Evolutionary conservation across 2,888 invertebrate genomes (phyloP), one percentile per base, ranked within the genome.

Genomic region (Apamea epomidion): DNA sequence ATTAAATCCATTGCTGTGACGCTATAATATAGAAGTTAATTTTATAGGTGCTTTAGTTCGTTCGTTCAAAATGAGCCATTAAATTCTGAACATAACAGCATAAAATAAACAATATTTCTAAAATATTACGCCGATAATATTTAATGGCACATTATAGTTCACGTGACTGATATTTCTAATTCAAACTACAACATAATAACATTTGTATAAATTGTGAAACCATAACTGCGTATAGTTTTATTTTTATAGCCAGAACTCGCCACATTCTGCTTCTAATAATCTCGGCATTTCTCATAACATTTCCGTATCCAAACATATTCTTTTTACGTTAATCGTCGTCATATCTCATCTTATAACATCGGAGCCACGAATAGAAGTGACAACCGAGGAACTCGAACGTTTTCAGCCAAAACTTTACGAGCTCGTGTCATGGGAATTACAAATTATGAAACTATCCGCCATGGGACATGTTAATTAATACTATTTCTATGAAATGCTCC

Each of bases 381-480:
- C 88, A 83, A 79, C 80, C 69, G 78, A 85, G 82, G 81, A 85
- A 89, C 89, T 90, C 80, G 88, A 91, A 90, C 87, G 88, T 89
- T 89, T 91, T 89, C 87, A 88, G 91, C 89, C 87, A 91, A 90
- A 93, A 90, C 85, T 92, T 94, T 94, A 94, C 91, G 93, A 93
- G 91, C 83, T 78, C 80, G 70, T 92, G 94, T 93, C 94, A 92
- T 83, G 92, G 89, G 92, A 91, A 92, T 94, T 93, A 93, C 91
- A 92, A 94, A 93, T 94, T 95, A 95, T 94, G 94, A 94, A 95
- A 94, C 93, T 85, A 90, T 94, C 92, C 89, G 93, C 91, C 93
- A 83, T 92, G 95, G 92, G 96, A 95, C 94, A 94, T 92, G 93
- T 95, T 96, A 96, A 96, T 97, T 96, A 96, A 95, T 93, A 91